Percentiles rank a stretch among this genome's conserved stretches.
These are phyloP conservation scores for Drosophila insularis DNA, from an alignment of 1,140 invertebrate genomes.

Conservation along the genomic window DNA sequence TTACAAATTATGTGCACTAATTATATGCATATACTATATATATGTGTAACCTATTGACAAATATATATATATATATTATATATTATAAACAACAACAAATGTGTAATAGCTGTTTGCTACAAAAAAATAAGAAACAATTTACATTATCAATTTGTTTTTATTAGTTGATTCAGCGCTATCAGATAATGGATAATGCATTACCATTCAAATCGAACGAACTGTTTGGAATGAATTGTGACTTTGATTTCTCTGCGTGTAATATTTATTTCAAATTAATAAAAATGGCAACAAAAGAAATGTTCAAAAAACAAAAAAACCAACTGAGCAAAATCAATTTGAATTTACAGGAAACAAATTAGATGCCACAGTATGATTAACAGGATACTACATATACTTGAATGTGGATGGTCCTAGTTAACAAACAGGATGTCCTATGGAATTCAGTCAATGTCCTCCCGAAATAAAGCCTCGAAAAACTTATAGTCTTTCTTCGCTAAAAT, in stretches of 20 bases:
- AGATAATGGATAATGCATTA: too few species aligned
- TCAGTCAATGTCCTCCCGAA: too few species aligned
- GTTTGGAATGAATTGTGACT: constrained; percentile 25
- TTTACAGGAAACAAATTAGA: neutral
- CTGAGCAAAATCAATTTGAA: neutral
- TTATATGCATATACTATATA: constrained; percentile 68
- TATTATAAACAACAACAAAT: constrained; percentile 41
- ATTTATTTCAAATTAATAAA: constrained; percentile 72
- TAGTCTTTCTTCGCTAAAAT: too few species aligned
- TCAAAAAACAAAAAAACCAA: constrained; percentile 30
- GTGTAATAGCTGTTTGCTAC: constrained; percentile 78
- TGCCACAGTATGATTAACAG: too few species aligned
- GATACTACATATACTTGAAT: too few species aligned
- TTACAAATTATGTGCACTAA: constrained; percentile 65
- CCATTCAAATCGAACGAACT: constrained; percentile 12
- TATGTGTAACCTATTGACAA: constrained; percentile 73
- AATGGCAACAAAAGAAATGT: constrained; percentile 51
- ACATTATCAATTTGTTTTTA: constrained; percentile 60
- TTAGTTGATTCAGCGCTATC: constrained; percentile 26
- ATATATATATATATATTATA: constrained; percentile 51
- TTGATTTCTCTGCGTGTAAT: constrained; percentile 66
- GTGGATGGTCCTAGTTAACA: too few species aligned
- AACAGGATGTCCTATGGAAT: too few species aligned
- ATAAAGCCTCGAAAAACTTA: too few species aligned
- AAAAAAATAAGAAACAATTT: constrained; percentile 14